Conservation (phyloP, 2,113 vertebrate species). For the Xenopus tropicalis region DNA sequence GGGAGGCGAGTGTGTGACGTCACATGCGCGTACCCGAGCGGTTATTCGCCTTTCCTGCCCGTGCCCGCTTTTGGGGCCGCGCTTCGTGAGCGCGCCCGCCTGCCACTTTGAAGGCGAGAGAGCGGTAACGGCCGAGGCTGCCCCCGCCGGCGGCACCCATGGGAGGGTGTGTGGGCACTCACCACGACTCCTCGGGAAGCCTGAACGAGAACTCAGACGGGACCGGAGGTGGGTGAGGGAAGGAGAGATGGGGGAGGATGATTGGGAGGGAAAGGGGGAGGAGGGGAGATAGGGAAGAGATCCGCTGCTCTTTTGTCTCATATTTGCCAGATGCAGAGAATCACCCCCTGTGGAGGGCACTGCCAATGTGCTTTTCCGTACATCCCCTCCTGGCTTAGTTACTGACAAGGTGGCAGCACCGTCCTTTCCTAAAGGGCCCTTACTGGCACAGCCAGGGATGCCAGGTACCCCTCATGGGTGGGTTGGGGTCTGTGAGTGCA, state of each 20-base stretch:
- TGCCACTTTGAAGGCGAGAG: slow-evolving; percentile 51
- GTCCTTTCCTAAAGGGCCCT: too few species aligned
- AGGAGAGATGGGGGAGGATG: slow-evolving; percentile 26
- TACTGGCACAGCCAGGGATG: too few species aligned
- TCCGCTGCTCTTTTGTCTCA: slow-evolving; percentile 38
- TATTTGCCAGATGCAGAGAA: slow-evolving; percentile 20
- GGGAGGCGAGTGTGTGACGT: slow-evolving; percentile 45
- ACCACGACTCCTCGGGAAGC: slow-evolving; percentile 95
- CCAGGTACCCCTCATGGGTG: too few species aligned
- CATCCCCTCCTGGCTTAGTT: too few species aligned
- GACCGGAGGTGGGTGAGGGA: slow-evolving; percentile 82
- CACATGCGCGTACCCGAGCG: slow-evolving; percentile 37
- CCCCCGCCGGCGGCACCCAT: slow-evolving; percentile 73
- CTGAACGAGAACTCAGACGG: slow-evolving; percentile 96
- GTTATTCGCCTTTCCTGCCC: slow-evolving; percentile 1
- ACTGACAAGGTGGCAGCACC: too few species aligned
- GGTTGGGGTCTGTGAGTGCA: too few species aligned
- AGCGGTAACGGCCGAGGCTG: slow-evolving; percentile 51
- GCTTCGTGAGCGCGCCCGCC: slow-evolving; percentile 50
- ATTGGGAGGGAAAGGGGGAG: not conserved
- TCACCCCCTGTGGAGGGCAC: slow-evolving; percentile 1
- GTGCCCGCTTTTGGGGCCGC: slow-evolving; percentile 41
- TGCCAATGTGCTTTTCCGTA: too few species aligned
- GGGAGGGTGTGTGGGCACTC: slow-evolving; percentile 97
- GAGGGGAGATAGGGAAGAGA: slow-evolving; percentile 35